phyloP scores from a whole-genome alignment of 2,888 invertebrate species.

The Parnassius glacialis region DNA sequence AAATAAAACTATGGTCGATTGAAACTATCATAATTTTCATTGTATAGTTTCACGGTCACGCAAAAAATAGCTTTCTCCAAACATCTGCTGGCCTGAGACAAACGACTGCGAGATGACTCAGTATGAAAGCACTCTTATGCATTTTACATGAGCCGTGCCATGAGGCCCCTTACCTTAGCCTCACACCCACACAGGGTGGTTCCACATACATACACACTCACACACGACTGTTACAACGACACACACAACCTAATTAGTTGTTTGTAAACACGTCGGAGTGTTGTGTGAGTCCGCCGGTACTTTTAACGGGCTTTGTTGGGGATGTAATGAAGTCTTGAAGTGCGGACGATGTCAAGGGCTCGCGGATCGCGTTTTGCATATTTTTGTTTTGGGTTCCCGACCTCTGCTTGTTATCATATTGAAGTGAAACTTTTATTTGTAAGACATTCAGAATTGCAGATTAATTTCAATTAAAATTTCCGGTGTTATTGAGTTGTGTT shows the following conservation, averaged over 20 bases:
- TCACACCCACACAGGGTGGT: conserved; percentile 42
- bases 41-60: conserved; percentile 39
- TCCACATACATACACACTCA: not conserved
- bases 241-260: conserved; percentile 68
- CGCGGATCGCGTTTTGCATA: conserved; percentile 53
- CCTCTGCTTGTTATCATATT: conserved; percentile 30
- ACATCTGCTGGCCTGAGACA: conserved; percentile 63
- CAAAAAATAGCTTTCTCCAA: conserved; percentile 62
- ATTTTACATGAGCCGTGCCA: conserved; percentile 82
- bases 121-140: conserved; percentile 80
- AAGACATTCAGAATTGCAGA: not conserved
- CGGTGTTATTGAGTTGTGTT: too few species aligned
- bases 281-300: conserved; percentile 45
- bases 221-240: conserved; percentile 39
- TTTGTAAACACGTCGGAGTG: conserved; percentile 63
- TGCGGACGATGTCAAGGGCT: conserved; percentile 59
- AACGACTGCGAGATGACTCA: conserved; percentile 59
- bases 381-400: conserved; percentile 54
- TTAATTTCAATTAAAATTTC: conserved; percentile 2
- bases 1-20: too few species aligned
- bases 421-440: conserved; percentile 17
- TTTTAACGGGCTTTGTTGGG: conserved; percentile 54
- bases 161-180: conserved; percentile 37
- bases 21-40: conserved; percentile 12
- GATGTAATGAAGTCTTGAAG: conserved; percentile 65